A percentile compares a stretch with the other conserved stretches of the same genome.
phyloP scores from a whole-genome alignment of 2,113 vertebrate species.

The Clarias magur region DNA sequence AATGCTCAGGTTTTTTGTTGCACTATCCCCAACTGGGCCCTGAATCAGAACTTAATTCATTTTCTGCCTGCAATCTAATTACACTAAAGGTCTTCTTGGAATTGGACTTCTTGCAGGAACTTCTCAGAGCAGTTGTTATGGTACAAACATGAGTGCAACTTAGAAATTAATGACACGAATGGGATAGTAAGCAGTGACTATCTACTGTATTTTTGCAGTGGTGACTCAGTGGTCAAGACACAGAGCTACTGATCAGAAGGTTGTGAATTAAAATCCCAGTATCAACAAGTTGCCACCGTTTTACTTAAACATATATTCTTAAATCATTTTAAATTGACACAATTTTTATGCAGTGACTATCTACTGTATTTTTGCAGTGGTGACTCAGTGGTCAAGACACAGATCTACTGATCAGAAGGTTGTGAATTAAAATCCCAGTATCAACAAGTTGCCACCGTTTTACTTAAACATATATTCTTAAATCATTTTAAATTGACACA shows the following conservation, averaged over 20 bases:
- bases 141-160: background rate
- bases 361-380: no score
- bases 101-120: background rate
- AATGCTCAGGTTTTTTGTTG: no score
- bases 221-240: no score
- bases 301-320: background rate
- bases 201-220: no score
- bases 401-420: no score
- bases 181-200: background rate
- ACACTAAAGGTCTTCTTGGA: background rate
- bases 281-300: background rate
- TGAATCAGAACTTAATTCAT: background rate
- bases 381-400: no score
- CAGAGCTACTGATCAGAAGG: no score
- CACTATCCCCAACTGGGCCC: background rate
- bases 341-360: no score
- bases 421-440: no score
- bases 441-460: background rate
- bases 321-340: background rate
- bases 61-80: background rate
- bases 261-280: no score
- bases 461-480: background rate
- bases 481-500: background rate
- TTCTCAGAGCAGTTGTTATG: no score
- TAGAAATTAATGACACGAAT: background rate